These are phyloP conservation scores for Dyspetes luteomarginatus DNA, from an alignment of 2,888 invertebrate genomes.

Conservation along the genomic window DNA sequence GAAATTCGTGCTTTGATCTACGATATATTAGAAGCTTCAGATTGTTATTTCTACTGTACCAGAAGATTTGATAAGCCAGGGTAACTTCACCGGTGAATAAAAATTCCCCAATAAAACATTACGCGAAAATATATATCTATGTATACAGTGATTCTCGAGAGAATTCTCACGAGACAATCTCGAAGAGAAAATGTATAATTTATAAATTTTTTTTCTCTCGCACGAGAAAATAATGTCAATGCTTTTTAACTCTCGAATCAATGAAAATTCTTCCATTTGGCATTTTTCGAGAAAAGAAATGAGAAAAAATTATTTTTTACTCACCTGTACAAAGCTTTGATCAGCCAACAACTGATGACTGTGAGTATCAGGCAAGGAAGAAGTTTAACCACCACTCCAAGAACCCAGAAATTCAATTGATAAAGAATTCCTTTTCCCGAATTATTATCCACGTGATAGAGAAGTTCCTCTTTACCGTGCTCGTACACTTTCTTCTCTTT, in stretches of 20 bases:
- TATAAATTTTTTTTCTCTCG: no score
- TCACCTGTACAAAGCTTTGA: conserved; percentile 87
- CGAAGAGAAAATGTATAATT: no score
- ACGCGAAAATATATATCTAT: no score
- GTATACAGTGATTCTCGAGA: no score
- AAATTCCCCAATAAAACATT: no score
- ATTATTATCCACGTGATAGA: conserved; percentile 82
- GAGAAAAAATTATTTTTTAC: conserved; percentile 28
- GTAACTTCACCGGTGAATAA: no score
- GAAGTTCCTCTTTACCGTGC: conserved; percentile 70
- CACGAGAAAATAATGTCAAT: no score
- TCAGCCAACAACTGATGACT: conserved; percentile 89
- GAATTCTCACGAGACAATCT: no score
- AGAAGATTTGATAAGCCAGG: no score
- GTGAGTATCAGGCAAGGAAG: conserved; percentile 92
- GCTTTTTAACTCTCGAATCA: neutral
- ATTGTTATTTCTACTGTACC: no score
- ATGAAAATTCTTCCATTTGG: neutral
- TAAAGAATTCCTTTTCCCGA: conserved; percentile 87
- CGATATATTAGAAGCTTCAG: no score
- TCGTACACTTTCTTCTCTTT: conserved; percentile 71
- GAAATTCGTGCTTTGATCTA: no score
- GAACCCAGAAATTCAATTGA: conserved; percentile 91
- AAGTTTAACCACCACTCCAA: conserved; percentile 91
- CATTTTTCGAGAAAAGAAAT: neutral